Evolutionary conservation across 2,113 vertebrate genomes (phyloP), one percentile per base, ranked within the genome.

Genomic region (Chamaetylas fuelleborni): DNA sequence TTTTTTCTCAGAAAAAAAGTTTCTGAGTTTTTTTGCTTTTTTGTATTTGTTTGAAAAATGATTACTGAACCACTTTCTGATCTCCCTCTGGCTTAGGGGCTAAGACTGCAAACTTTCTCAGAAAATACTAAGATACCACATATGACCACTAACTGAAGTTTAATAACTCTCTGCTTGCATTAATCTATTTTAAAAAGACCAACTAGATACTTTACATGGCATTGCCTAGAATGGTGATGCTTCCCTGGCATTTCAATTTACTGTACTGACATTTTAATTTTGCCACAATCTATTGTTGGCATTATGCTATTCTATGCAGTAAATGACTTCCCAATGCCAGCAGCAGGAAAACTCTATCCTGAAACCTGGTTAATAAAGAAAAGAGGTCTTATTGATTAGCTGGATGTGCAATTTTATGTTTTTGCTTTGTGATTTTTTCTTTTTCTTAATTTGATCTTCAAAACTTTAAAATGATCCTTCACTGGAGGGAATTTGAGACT

Each of bases 261-360:
- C 69, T 85, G 50, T 90, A 96, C 25, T 89, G 92, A 95, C 86
- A 90, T 95, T 98, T 97, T 96, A 97, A 97, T 97, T 96, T 94
- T 81, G 51, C 40, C 43, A 64, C 8, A 11, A 79, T 96, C 60
- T 77, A 88, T 80, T 84, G 61, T 8, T 79, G 51, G 61, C 34
- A 84, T 81, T 94, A 89, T 4, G 42, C 78, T 96, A 66, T 79
- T 80, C 62, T 83, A 42, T 66, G 71, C 65, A 95, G 90, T 64
- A 88, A 97, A 94, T 5, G 1, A 69, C 36, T 74, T 72, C 42
- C 48, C 84, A 72, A 53, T 84, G 51, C 66, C 84, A 87, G 83
- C n/a, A 93, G 48, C 43, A 90, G 42, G 84, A 95, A 91, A 95
- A 91, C 50, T 79, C 80, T 61, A 72, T 62, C 74, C 78, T 57